Evolutionary conservation across 1,140 invertebrate genomes (phyloP).

Genomic region (Metaphire vulgaris): DNA sequence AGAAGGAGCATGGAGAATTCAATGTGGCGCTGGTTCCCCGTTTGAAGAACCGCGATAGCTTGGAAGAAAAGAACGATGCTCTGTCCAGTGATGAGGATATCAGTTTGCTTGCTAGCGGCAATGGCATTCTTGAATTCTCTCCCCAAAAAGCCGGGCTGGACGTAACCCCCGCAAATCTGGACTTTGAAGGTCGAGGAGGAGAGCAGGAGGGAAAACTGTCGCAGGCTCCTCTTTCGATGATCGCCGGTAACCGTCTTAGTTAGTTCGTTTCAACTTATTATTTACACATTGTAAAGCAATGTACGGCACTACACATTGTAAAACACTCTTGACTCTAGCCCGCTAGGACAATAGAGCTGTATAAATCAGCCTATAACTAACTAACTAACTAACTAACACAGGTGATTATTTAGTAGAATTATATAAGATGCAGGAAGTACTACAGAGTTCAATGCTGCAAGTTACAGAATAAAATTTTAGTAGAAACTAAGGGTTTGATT

Average conservation of each 20-base stretch:
- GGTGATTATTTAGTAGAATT: too few species aligned
- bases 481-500: too few species aligned
- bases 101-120: slow-evolving; percentile 41
- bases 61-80: neutral
- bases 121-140: slow-evolving; percentile 68
- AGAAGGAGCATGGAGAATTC: neutral
- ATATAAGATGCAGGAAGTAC: too few species aligned
- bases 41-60: slow-evolving; percentile 2
- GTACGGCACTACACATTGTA: too few species aligned
- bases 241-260: neutral
- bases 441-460: too few species aligned
- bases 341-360: too few species aligned
- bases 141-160: slow-evolving; percentile 81
- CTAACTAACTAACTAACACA: too few species aligned
- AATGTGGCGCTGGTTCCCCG: neutral
- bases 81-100: slow-evolving; percentile 14
- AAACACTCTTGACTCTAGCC: too few species aligned
- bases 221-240: neutral
- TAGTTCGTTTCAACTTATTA: too few species aligned
- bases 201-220: neutral
- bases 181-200: neutral
- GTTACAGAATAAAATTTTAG: too few species aligned
- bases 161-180: neutral
- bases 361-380: too few species aligned
- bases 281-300: too few species aligned